phyloP scores from a whole-genome alignment of 2,888 invertebrate species.

The Eristalis pertinax region DNA sequence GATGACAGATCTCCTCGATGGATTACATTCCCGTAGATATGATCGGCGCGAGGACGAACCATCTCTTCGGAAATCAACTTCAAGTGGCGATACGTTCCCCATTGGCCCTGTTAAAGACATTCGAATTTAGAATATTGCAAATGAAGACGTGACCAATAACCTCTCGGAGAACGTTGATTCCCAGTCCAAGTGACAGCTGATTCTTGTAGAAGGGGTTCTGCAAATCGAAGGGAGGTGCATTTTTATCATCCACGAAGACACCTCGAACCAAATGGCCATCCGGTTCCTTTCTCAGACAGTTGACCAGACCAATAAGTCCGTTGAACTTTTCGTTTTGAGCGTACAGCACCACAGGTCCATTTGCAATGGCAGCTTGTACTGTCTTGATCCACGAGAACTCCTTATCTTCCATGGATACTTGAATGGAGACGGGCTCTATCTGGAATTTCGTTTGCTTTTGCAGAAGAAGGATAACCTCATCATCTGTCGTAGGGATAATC shows the following conservation, averaged over 20 bases:
- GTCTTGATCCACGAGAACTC: constrained; percentile 78
- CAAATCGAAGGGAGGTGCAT: constrained; percentile 86
- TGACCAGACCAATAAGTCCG: constrained; percentile 94
- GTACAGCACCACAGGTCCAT: constrained; percentile 84
- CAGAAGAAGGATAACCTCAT: constrained; percentile 77
- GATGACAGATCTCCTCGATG: constrained; percentile 93
- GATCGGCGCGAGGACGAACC: constrained; percentile 82
- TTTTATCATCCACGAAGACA: constrained; percentile 85
- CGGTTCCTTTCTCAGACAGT: constrained; percentile 91
- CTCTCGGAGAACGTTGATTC: constrained; percentile 88
- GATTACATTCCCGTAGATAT: constrained; percentile 89
- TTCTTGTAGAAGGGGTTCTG: constrained; percentile 85
- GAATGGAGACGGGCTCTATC: constrained; percentile 74
- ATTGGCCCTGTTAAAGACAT: constrained; percentile 76
- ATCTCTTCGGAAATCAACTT: constrained; percentile 82
- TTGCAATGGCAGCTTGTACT: constrained; percentile 76
- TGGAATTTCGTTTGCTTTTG: constrained; percentile 75
- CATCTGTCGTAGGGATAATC: constrained; percentile 76
- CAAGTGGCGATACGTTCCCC: constrained; percentile 94
- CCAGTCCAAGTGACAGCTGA: constrained; percentile 88
- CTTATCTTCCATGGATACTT: constrained; percentile 76
- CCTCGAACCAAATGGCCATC: constrained; percentile 86
- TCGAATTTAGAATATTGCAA: background rate
- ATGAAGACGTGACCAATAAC: constrained; percentile 68
- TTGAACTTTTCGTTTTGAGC: constrained; percentile 86